Percentiles rank a stretch among this genome's conserved stretches.
Conservation (phyloP, 30 jellyfish, hydroid and myxozoan species). For the Rhopilema esculentum region DNA sequence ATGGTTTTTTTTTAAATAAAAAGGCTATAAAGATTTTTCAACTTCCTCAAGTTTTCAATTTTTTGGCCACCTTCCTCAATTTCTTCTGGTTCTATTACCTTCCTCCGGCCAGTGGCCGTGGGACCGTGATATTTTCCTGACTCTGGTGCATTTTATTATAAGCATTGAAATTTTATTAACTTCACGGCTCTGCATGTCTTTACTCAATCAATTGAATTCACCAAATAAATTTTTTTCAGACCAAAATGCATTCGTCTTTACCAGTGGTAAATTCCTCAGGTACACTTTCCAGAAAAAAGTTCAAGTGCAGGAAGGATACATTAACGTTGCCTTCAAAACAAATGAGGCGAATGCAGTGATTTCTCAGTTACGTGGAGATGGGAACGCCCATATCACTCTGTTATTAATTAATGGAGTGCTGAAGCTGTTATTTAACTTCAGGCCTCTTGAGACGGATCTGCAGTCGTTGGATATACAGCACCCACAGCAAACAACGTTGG, state of each 20-base stretch:
- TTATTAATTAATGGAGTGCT: conserved; percentile 27
- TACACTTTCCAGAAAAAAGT: conserved; percentile 51
- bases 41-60: no score
- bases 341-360: conserved; percentile 33
- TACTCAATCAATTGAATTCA: not conserved
- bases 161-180: no score
- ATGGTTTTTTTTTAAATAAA: no score
- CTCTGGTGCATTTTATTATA: not conserved
- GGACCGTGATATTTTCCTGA: no score
- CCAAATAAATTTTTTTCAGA: conserved; percentile 36
- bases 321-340: conserved; percentile 72
- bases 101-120: no score
- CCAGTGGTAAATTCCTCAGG: conserved; percentile 17
- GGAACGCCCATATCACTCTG: conserved; percentile 64
- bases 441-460: conserved; percentile 34
- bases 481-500: conserved; percentile 21
- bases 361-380: conserved; percentile 55
- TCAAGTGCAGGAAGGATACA: conserved; percentile 67
- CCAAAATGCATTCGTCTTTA: conserved; percentile 46
- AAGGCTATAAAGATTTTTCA: no score
- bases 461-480: conserved; percentile 52
- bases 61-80: no score
- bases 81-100: no score
- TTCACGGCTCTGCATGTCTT: no score
- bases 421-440: conserved; percentile 54